Base-by-base conservation (phyloP, 1,140 invertebrate genomes). In the Bombus polaris region DNA sequence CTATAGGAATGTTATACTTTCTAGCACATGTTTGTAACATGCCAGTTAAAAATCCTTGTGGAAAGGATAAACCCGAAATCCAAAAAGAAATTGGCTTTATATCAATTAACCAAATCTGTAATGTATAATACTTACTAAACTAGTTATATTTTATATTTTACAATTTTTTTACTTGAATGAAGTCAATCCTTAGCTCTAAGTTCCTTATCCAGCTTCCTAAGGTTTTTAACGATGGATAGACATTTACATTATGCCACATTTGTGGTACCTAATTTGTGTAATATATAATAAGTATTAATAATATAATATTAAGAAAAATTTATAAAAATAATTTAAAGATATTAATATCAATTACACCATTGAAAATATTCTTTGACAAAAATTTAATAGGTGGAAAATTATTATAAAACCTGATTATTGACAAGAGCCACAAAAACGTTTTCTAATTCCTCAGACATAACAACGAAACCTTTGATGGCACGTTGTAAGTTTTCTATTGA, bases 11-110 rank as follows among this genome's bases (percentile, higher is more conserved):
- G 57, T 97, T 96, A 88, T 98, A 97, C 90, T 97, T 97, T 62
- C 98, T 95, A 2, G 98, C 97, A 94, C 97, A 97, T 1, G 98
- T 98, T 95, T 99, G 98, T 74, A 98, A 94, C 28, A 97, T 96
- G 9, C 98, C 98, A 12, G 98, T 99, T 81, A 99, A 96, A 92
- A 99, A 98, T 65, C 98, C 98, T 96, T 99, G 98, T 0, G 98
- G 98, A 93, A 98, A 99, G 94, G 98, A 99, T 91, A 99, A 97
- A 32, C 98, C 98, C 65, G 98, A 98, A 53, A 99, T 94, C 98
- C 98, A 99, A 92, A 97, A 98, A 10, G 98, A 98, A 59, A 96
- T 96, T 22, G 98, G 98, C n/a, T 95, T 95, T 10, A 96, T 97
- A 18, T 96, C 95, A 65, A 95, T 94, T 25, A 98, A 95, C 98